Evolutionary conservation across 2,113 vertebrate genomes (phyloP).

Genomic region (Orycteropus afer): DNA sequence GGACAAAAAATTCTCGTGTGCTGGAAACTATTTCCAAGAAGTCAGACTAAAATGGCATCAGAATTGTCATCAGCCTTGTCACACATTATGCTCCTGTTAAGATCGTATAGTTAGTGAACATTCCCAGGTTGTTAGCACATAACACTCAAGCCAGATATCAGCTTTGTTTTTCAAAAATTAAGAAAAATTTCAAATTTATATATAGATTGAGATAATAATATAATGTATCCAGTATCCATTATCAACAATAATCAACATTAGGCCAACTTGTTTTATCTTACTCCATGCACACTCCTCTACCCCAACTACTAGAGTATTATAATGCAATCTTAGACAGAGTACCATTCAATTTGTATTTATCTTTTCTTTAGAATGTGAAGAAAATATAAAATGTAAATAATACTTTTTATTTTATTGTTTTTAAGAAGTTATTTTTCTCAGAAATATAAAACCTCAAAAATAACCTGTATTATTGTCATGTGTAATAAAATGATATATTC

Average conservation of each 20-base stretch:
- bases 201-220: neutral
- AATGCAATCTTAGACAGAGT: neutral
- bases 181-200: neutral
- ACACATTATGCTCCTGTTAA: neutral
- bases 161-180: neutral
- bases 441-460: neutral
- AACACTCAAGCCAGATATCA: neutral
- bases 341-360: neutral
- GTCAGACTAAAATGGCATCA: neutral
- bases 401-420: neutral
- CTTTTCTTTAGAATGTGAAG: neutral
- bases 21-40: neutral
- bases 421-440: neutral
- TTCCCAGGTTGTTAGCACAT: neutral
- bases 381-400: neutral
- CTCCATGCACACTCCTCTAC: neutral
- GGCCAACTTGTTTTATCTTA: neutral
- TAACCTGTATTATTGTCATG: neutral
- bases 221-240: neutral
- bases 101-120: neutral
- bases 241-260: neutral
- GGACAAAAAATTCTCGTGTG: neutral
- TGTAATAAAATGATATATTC: neutral
- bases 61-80: neutral
- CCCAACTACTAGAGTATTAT: neutral